Percentiles rank a stretch among this genome's conserved stretches.
These are phyloP conservation scores for Hydractinia symbiolongicarpus DNA, from an alignment of 30 jellyfish, hydroid and myxozoan genomes.

Conservation along the genomic window DNA sequence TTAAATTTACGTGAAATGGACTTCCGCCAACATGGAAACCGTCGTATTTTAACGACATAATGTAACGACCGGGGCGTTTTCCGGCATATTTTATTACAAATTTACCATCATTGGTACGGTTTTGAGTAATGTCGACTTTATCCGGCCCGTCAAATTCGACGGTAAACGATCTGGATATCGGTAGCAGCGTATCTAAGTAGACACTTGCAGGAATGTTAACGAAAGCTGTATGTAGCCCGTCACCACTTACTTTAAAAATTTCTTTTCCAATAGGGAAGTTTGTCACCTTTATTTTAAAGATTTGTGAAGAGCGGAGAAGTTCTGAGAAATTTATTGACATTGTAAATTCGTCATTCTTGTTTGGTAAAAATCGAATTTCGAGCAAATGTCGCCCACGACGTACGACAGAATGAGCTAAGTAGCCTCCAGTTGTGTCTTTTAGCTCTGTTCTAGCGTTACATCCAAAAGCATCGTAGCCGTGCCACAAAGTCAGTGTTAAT, in stretches of 20 bases:
- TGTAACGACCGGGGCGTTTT: slow-evolving; percentile 56
- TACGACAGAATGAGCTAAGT: slow-evolving; percentile 53
- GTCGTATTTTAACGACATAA: slow-evolving; percentile 60
- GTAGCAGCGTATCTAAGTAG: slow-evolving; percentile 4
- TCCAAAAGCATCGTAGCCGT: slow-evolving; percentile 34
- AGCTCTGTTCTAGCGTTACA: slow-evolving; percentile 27
- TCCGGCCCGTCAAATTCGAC: slow-evolving; percentile 87
- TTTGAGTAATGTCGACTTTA: slow-evolving; percentile 52
- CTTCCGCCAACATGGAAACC: slow-evolving; percentile 79
- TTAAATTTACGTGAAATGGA: slow-evolving; percentile 52
- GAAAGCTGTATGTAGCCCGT: slow-evolving; percentile 21
- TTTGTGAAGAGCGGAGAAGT: background rate
- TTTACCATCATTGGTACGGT: slow-evolving; percentile 37
- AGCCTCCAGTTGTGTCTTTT: slow-evolving; percentile 34
- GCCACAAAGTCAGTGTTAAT: slow-evolving; percentile 31
- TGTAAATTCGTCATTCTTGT: slow-evolving; percentile 38
- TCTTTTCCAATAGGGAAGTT: background rate
- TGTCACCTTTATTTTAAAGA: background rate
- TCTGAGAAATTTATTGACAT: background rate
- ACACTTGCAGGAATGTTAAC: slow-evolving; percentile 6
- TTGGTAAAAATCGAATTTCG: slow-evolving; percentile 60
- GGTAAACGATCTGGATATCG: slow-evolving; percentile 32
- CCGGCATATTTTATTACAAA: slow-evolving; percentile 48
- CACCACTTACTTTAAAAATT: slow-evolving; percentile 8
- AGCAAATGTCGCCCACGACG: slow-evolving; percentile 38